phyloP scores from a whole-genome alignment of 1,140 invertebrate species.

The Zaprionus lachaisei region DNA sequence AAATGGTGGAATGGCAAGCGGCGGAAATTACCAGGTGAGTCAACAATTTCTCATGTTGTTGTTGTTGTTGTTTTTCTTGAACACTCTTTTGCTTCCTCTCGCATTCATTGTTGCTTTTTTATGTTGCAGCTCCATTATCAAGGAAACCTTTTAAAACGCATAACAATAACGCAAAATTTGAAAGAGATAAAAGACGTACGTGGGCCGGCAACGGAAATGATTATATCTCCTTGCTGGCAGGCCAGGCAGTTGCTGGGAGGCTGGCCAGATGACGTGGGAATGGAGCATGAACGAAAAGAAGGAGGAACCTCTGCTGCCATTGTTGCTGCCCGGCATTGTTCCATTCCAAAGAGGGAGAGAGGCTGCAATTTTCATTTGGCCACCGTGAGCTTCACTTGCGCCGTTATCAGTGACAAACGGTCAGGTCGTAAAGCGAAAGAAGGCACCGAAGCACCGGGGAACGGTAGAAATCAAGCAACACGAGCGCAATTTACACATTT shows the following conservation, averaged over 20 bases:
- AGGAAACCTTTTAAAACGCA: conserved; percentile 79
- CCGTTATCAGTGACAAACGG: conserved; percentile 82
- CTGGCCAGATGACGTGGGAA: not conserved
- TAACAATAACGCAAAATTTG: conserved; percentile 82
- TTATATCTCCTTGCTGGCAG: conserved; percentile 65
- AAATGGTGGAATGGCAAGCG: conserved; percentile 43
- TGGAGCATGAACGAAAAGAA: not conserved
- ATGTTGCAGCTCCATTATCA: conserved; percentile 55
- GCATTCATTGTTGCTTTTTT: conserved; percentile 16
- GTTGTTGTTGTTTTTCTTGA: conserved; percentile 26
- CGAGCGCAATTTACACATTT: conserved; percentile 80
- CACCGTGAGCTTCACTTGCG: conserved; percentile 53
- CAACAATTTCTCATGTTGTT: conserved; percentile 59
- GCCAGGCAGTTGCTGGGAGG: conserved; percentile 16
- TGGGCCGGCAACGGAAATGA: conserved; percentile 80
- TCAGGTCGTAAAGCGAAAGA: conserved; percentile 48
- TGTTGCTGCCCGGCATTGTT: conserved; percentile 70
- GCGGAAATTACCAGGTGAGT: conserved; percentile 80
- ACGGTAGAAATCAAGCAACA: conserved; percentile 54
- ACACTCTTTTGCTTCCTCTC: conserved; percentile 29
- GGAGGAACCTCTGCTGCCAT: conserved; percentile 39
- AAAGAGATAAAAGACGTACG: conserved; percentile 81
- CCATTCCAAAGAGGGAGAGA: conserved; percentile 46
- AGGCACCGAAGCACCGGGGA: not conserved
- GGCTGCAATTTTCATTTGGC: conserved; percentile 74